Percentiles rank a stretch among this genome's conserved stretches.
Conservation (phyloP, 1,140 invertebrate genomes). For the Ceratosolen solmsi region DNA sequence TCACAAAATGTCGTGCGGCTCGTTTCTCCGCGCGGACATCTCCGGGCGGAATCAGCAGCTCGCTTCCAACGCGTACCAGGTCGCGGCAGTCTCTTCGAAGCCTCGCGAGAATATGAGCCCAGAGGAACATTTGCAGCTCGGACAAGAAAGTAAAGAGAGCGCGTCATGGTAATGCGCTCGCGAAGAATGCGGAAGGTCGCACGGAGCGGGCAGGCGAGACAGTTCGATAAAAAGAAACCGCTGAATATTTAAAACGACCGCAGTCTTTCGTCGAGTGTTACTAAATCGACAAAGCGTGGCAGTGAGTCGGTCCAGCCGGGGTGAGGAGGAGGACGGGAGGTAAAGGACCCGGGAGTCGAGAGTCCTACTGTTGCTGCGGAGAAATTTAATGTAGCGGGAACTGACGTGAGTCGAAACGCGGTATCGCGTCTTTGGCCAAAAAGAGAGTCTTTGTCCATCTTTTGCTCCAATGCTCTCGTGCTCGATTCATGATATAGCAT, state of each 20-base stretch:
- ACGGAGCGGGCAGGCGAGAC: slow-evolving; percentile 2
- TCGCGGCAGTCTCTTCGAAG: background rate
- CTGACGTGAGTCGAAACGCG: slow-evolving; percentile 1
- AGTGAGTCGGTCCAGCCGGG: too few relatives aligned
- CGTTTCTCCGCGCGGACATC: too few relatives aligned
- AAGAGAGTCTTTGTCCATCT: background rate
- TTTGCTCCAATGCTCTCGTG: too few relatives aligned
- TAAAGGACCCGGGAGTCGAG: background rate
- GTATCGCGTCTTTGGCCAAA: background rate
- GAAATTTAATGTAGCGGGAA: background rate
- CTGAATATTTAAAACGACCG: slow-evolving; percentile 53
- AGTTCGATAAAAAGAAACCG: slow-evolving; percentile 48
- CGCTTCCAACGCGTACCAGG: too few relatives aligned
- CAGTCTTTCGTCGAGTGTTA: slow-evolving; percentile 37
- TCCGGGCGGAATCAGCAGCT: too few relatives aligned
- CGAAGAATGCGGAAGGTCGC: slow-evolving; percentile 52
- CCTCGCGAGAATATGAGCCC: background rate
- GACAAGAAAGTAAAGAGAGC: background rate
- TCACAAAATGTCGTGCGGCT: too few relatives aligned
- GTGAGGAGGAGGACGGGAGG: background rate
- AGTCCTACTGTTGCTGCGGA: background rate
- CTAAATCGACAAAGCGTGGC: background rate
- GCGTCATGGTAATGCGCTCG: slow-evolving; percentile 16
- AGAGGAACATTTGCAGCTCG: background rate
- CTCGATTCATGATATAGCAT: too few relatives aligned